phyloP scores from a whole-genome alignment of 2,113 vertebrate species.

The Oryzias javanicus region DNA sequence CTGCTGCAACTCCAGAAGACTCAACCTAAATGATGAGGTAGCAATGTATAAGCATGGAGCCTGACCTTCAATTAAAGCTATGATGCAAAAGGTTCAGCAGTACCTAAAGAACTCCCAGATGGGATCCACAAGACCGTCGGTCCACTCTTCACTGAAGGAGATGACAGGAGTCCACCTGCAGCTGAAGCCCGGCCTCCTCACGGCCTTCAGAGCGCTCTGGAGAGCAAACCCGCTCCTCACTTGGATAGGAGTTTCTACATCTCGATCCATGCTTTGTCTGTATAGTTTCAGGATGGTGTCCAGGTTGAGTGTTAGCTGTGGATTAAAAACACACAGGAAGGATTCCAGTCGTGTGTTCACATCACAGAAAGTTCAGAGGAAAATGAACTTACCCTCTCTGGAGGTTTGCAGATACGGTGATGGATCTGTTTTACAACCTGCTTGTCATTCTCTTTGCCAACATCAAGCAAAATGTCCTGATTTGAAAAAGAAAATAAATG shows the following conservation, averaged over 20 bases:
- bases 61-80: background rate
- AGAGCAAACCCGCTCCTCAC: constrained; percentile 43
- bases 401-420: background rate
- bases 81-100: background rate
- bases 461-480: background rate
- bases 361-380: background rate
- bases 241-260: constrained; percentile 14
- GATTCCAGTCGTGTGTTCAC: background rate
- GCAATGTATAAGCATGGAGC: background rate
- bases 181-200: constrained; percentile 50
- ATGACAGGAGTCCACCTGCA: constrained; percentile 51
- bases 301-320: constrained; percentile 12
- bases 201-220: constrained; percentile 14
- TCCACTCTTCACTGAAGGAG: constrained; percentile 56
- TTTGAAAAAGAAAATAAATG: background rate
- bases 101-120: constrained; percentile 73
- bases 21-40: constrained; percentile 39
- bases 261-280: background rate
- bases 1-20: constrained; percentile 60
- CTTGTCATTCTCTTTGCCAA: background rate
- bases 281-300: constrained; percentile 33
- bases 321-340: background rate
- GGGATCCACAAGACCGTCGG: constrained; percentile 22
- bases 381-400: background rate
- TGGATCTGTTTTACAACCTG: background rate